A percentile compares a stretch with the other conserved stretches of the same genome.
Evolutionary conservation across 2,888 invertebrate genomes (phyloP).

Genomic region (Nephrotoma flavescens): DNA sequence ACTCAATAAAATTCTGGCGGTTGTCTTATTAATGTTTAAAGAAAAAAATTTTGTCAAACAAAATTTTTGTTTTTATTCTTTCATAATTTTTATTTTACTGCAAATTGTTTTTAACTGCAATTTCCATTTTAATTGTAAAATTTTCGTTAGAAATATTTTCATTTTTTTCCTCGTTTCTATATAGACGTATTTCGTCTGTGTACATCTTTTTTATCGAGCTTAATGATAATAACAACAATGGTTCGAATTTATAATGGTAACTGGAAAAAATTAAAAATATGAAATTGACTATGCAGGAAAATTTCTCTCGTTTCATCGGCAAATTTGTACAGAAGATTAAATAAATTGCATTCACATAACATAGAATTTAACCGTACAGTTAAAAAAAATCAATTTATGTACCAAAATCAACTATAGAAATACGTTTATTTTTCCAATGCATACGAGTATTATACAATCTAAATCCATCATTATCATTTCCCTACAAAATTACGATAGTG

Average conservation of each 20-base stretch:
- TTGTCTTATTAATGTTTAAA: background rate
- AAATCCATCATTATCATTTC: background rate
- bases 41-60: background rate
- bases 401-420: background rate
- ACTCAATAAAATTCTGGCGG: background rate
- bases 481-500: background rate
- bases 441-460: background rate
- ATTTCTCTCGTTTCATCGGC: background rate
- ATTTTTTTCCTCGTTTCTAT: background rate
- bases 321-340: no score
- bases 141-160: background rate
- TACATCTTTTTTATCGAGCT: background rate
- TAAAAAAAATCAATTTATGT: background rate
- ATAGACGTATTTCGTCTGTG: background rate
- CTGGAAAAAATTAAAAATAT: background rate
- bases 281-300: background rate
- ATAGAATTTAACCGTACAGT: background rate
- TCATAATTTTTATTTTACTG: background rate
- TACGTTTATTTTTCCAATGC: background rate
- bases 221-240: no score
- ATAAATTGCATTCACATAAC: no score
- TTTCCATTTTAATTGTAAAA: background rate
- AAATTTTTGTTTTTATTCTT: background rate
- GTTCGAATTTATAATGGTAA: background rate
- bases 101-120: background rate